Base-by-base conservation (phyloP, 2,797 vertebrate genomes). In the Tenualosa thibaudeaui region DNA sequence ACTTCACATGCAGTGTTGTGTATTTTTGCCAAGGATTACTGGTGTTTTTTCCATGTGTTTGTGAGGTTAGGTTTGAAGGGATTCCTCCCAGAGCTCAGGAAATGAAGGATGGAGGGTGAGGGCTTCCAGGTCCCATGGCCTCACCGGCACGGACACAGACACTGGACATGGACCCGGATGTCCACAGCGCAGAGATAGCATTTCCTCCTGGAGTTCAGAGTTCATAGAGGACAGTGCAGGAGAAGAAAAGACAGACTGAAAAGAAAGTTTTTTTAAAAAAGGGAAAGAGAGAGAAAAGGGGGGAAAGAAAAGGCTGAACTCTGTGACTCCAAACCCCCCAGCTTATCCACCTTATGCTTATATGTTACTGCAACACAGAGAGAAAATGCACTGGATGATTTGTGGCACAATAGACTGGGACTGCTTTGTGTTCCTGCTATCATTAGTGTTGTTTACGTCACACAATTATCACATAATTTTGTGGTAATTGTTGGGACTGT, bases 281-380 rank as follows among this genome's bases (percentile, higher is more conserved):
- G 3, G 46, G 9, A n/a, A 19, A 24, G 10, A 60, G 58, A 62
- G n/a, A 62, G 60, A 26, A 6, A 15, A 22, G 6, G 17, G 22
- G 68, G 19, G 17, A 4, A 3, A 22, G 3, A 8, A 19, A 12
- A 43, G 43, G 8, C 2, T 78, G 71, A 78, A 78, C 71, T 46
- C 40, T 22, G 40, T 78, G 71, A 78, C 71, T 78, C 71, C 71
- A 78, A 78, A 17, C 31, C 65, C 65, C 9, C 65, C 19, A 78
- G 71, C 71, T 46, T 43, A 78, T 78, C 40, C 40, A 78, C 40
- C 40, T 22, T 9, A 46, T 7, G 17, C 71, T 37, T 78, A 40
- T 17, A 31, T 71, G 2, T 0, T 40, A 43, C 71, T 46, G 40
- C 4, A 22, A 7, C n/a, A 78, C 17, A 19, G 6, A 4, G n/a